A percentile compares a stretch with the other conserved stretches of the same genome.
Evolutionary conservation across 2,888 invertebrate genomes (phyloP).

Genomic region (Andricus curvator): DNA sequence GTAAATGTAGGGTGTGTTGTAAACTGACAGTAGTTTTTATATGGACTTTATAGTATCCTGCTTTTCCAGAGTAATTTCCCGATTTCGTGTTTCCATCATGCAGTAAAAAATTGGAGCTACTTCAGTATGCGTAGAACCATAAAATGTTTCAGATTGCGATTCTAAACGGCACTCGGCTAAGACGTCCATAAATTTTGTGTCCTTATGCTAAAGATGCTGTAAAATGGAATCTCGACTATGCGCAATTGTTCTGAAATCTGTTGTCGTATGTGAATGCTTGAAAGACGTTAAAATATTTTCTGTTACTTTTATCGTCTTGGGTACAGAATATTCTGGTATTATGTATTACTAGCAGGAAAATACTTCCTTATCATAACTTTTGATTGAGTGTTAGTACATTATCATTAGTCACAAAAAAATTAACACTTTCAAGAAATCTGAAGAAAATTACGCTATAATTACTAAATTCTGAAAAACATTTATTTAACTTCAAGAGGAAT

Average conservation of each 20-base stretch:
- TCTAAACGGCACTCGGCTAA: constrained; percentile 31
- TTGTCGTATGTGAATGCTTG: not conserved
- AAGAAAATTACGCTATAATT: too few relatives aligned
- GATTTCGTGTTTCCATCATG: not conserved
- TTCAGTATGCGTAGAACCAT: constrained; percentile 23
- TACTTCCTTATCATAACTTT: too few relatives aligned
- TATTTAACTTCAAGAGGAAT: too few relatives aligned
- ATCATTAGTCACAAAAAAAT: too few relatives aligned
- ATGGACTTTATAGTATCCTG: not conserved
- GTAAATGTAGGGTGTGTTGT: not conserved
- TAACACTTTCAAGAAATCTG: too few relatives aligned
- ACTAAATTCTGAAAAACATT: too few relatives aligned
- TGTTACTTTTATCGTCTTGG: not conserved
- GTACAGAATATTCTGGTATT: not conserved
- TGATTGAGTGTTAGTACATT: too few relatives aligned
- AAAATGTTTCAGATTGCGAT: constrained; percentile 30
- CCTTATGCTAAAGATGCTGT: constrained; percentile 21
- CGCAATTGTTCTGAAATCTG: not conserved
- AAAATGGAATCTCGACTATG: constrained; percentile 1
- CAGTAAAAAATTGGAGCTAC: constrained; percentile 5
- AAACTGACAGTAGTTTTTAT: not conserved
- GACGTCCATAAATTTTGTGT: constrained; percentile 25
- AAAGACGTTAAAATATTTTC: not conserved
- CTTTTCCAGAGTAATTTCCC: constrained; percentile 28
- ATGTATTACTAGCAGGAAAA: not conserved